Base-by-base conservation (phyloP, 1,140 invertebrate genomes). In the Zaprionus africanus region DNA sequence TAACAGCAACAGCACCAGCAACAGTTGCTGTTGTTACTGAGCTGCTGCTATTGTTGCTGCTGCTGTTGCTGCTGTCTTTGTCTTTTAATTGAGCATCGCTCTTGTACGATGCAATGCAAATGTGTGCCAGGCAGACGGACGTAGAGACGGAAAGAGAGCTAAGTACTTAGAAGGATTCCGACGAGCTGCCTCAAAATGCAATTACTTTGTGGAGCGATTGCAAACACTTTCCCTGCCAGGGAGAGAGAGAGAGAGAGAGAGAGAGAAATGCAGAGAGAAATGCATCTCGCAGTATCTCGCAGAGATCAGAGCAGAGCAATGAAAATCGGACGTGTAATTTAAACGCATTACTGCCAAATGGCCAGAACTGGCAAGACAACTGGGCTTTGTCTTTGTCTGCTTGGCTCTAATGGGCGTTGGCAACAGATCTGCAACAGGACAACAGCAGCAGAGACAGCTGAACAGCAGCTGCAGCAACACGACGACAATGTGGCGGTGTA, bases 321-420 rank as follows among this genome's bases (percentile, higher is more conserved):
- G 78, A 87, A 88, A 83, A 83, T 81, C 63, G 74, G 84, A 67
- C 66, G 78, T 81, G 83, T 88, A 87, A 87, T 87, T 88, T 84
- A 87, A 87, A 88, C 83, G 83, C 83, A 87, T 81, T 88, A 87
- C 70, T 58, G 54, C 67, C 60, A 85, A 83, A 85, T 81, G 78
- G 72, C 60, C 67, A 43, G 26, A 61, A 46, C 51, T 28, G 19
- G 51, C 11, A 19, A 15, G 19, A 56, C 53, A 56, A 65, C 36
- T 66, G 5, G 38, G 22, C 62, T 36, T 56, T 64, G 41, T 22
- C 76, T 64, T 56, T 69, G 68, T 72, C 57, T 58, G 15, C 53
- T 51, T 49, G 79, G 70, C 57, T 84, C 70, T 72, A 84, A 81
- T 87, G 83, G 83, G 83, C 82, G 82, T 84, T 83, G 82, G 70